These are phyloP conservation scores for Bactericera cockerelli DNA, from an alignment of 1,140 invertebrate genomes.

Conservation along the genomic window DNA sequence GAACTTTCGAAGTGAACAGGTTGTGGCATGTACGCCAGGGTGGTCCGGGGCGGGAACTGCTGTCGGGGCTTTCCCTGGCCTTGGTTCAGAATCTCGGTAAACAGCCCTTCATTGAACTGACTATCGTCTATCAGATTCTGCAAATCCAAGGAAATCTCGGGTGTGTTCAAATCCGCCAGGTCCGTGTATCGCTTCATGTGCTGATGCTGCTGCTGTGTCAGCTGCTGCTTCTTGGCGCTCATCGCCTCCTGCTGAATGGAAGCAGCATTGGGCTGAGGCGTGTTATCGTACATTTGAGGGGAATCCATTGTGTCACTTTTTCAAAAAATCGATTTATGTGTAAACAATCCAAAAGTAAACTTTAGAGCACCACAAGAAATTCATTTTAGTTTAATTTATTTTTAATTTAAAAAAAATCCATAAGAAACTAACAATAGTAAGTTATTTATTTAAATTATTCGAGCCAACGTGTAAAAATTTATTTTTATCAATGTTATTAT, in stretches of 20 bases:
- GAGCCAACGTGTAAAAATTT: no score
- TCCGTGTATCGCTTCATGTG: conserved; percentile 33
- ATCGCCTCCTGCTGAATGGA: conserved; percentile 17
- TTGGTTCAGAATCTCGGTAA: conserved; percentile 55
- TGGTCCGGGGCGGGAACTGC: conserved; percentile 39
- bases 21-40: conserved; percentile 75
- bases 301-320: conserved; percentile 19
- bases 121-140: conserved; percentile 74
- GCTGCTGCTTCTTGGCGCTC: conserved; percentile 19
- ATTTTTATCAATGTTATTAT: not conserved
- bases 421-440: not conserved
- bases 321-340: not conserved
- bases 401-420: not conserved
- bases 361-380: not conserved
- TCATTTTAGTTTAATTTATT: not conserved
- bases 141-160: conserved; percentile 75
- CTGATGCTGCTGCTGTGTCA: conserved; percentile 17
- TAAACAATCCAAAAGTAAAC: conserved; percentile 3
- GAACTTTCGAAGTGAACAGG: conserved; percentile 51
- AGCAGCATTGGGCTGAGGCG: conserved; percentile 15
- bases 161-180: conserved; percentile 68
- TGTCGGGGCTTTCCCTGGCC: conserved; percentile 32
- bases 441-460: no score
- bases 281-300: conserved; percentile 24
- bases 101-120: conserved; percentile 66